A percentile compares a stretch with the other conserved stretches of the same genome.
Conservation (phyloP, 2,797 vertebrate genomes). For the Lophius americanus region DNA sequence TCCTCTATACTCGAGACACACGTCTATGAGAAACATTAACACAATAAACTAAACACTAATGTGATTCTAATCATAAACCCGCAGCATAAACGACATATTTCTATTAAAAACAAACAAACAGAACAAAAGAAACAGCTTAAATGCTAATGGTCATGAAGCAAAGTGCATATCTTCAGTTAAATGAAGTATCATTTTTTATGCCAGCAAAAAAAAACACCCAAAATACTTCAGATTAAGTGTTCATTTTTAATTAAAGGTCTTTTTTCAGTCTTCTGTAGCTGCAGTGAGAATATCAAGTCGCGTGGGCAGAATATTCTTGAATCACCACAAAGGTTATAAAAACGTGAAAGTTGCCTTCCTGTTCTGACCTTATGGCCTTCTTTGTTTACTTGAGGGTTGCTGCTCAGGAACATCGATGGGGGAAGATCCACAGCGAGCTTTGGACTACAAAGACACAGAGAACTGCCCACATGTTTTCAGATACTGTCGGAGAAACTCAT, state of each 20-base stretch:
- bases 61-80: too few species aligned
- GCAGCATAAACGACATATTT: too few species aligned
- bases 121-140: too few species aligned
- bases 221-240: background rate
- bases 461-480: constrained; percentile 58
- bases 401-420: constrained; percentile 21
- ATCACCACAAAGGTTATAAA: constrained; percentile 2
- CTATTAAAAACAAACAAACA: too few species aligned
- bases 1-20: too few species aligned
- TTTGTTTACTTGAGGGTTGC: constrained; percentile 32
- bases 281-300: constrained; percentile 1
- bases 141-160: too few species aligned
- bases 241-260: background rate
- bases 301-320: constrained; percentile 5
- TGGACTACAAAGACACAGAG: constrained; percentile 45
- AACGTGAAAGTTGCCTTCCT: constrained; percentile 26
- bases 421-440: constrained; percentile 28
- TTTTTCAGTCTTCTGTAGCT: constrained; percentile 5
- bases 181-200: too few species aligned
- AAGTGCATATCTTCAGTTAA: too few species aligned
- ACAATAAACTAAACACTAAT: too few species aligned
- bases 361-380: background rate
- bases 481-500: constrained; percentile 44
- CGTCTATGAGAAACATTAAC: too few species aligned
- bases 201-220: background rate